Conservation (phyloP, 2,113 vertebrate species). For the Ancistrus triradiatus region DNA sequence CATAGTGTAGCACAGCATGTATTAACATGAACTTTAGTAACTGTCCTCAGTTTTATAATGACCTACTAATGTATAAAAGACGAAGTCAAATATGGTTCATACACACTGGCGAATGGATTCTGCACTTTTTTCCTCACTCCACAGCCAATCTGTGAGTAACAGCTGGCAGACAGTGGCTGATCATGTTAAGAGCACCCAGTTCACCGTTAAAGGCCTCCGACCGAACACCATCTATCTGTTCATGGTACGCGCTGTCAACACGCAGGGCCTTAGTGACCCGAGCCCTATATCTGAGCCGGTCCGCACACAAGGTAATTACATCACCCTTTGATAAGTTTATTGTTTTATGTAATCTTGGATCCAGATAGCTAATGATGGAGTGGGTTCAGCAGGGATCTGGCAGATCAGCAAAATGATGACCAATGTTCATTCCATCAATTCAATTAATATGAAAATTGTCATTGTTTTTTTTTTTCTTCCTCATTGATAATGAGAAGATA, state of each 20-base stretch:
- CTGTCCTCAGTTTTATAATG: no score
- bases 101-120: slow-evolving; percentile 17
- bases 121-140: background rate
- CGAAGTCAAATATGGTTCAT: no score
- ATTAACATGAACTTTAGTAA: no score
- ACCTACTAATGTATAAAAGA: no score
- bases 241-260: slow-evolving; percentile 94
- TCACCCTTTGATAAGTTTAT: background rate
- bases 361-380: no score
- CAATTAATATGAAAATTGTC: no score
- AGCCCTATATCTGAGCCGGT: slow-evolving; percentile 96
- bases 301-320: slow-evolving; percentile 86
- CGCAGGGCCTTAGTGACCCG: slow-evolving; percentile 93
- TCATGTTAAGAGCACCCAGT: slow-evolving; percentile 86
- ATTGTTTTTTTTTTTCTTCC: no score
- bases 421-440: no score
- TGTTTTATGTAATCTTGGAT: background rate
- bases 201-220: slow-evolving; percentile 83
- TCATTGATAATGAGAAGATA: no score
- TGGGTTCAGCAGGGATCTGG: no score
- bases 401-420: no score
- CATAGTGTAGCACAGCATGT: no score
- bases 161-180: slow-evolving; percentile 98
- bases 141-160: slow-evolving; percentile 96
- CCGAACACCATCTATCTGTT: slow-evolving; percentile 98